These are phyloP conservation scores for Spatulosminthurus flaviceps DNA, from an alignment of 2,888 invertebrate genomes.

Conservation along the genomic window DNA sequence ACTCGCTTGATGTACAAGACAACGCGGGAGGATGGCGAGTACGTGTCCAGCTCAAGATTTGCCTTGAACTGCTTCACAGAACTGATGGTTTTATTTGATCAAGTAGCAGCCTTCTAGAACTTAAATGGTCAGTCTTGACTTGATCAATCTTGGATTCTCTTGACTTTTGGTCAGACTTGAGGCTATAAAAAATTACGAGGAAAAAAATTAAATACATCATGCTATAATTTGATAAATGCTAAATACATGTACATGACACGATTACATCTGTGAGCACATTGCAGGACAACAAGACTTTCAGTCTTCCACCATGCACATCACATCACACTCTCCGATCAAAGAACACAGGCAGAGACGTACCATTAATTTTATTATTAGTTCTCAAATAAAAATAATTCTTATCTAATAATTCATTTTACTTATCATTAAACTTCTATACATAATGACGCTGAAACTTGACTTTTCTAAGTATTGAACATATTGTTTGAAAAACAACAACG, in stretches of 20 bases:
- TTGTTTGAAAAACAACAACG: not conserved
- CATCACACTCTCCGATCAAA: not conserved
- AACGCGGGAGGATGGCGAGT: constrained; percentile 16
- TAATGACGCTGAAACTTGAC: not conserved
- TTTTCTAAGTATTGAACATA: not conserved
- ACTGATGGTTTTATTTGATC: constrained; percentile 14
- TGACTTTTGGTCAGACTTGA: constrained; percentile 32
- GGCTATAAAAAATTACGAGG: constrained; percentile 10
- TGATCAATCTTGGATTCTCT: constrained; percentile 22
- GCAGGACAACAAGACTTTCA: not conserved
- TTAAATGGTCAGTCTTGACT: constrained; percentile 18
- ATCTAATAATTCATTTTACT: not conserved
- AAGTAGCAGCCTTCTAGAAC: not conserved
- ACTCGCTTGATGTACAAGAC: not conserved
- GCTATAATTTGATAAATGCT: constrained; percentile 6
- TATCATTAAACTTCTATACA: constrained; percentile 10
- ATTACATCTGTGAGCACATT: not conserved
- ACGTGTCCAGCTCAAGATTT: constrained; percentile 36
- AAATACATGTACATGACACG: not conserved
- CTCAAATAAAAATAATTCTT: constrained; percentile 23
- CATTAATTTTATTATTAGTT: constrained; percentile 21
- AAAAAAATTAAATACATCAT: not conserved
- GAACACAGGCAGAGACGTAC: not conserved
- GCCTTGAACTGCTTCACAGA: constrained; percentile 34
- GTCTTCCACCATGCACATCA: not conserved